A percentile compares a stretch with the other conserved stretches of the same genome.
Evolutionary conservation across 2,888 invertebrate species (phyloP).

Genomic region (Branchipolynoe longqiensis): DNA sequence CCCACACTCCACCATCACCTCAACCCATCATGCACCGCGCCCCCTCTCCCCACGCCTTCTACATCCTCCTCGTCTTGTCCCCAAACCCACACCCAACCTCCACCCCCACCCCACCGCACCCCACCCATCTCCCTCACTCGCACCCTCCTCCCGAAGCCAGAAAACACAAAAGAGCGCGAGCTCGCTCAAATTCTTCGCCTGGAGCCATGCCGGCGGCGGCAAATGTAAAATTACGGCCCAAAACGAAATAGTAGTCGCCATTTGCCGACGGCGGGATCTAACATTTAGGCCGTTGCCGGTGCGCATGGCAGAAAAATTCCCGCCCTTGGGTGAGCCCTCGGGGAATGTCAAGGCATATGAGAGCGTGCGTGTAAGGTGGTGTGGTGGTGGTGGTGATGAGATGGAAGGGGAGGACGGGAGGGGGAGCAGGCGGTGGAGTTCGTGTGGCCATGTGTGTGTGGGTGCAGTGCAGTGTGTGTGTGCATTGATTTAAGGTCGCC

Average conservation of each 20-base stretch:
- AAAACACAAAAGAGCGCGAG: conserved; percentile 49
- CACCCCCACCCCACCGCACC: neutral
- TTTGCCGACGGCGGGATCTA: conserved; percentile 28
- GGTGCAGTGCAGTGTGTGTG: too few species aligned
- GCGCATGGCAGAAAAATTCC: conserved; percentile 45
- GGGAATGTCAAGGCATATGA: conserved; percentile 54
- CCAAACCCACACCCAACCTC: neutral
- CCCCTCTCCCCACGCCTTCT: neutral
- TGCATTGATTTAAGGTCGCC: too few species aligned
- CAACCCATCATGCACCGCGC: neutral
- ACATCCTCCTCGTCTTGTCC: too few species aligned
- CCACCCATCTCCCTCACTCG: neutral
- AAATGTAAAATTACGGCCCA: conserved; percentile 57
- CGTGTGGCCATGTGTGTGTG: too few species aligned
- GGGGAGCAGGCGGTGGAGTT: too few species aligned
- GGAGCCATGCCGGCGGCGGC: conserved; percentile 25
- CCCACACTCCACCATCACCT: neutral
- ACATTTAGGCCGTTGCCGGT: conserved; percentile 51
- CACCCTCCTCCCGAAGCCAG: neutral
- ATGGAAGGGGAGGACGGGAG: neutral
- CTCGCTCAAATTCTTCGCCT: conserved; percentile 42
- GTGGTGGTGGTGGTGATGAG: too few species aligned
- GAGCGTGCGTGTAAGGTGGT: too few species aligned
- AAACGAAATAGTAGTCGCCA: conserved; percentile 56
- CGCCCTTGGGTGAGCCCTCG: conserved; percentile 1